Evolutionary conservation across 1,140 invertebrate genomes (phyloP), one percentile per base, ranked within the genome.

Genomic region (Achatina immaculata): DNA sequence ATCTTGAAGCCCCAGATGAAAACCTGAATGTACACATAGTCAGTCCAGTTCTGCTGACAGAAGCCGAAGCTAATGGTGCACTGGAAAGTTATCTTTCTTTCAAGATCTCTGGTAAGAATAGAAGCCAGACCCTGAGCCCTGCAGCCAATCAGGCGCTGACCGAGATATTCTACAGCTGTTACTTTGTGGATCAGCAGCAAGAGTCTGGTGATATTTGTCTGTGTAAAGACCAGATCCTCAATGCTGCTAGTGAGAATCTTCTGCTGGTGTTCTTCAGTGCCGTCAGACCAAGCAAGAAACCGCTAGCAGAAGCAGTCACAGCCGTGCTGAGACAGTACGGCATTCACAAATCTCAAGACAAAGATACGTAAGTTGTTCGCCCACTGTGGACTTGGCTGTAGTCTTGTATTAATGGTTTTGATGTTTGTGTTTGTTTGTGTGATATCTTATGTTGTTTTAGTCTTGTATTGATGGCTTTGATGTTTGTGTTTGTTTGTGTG

Each of bases 141-240:
- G 80, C 85, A 14, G 89, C 89, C 4, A 82, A 83, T 2, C 81
- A 88, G 45, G 89, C 88, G 11, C 71, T 91, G 34, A 91, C 90
- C 19, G 90, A 91, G 75, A 87, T 91, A 3, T 91, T 90, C 77
- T 90, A 90, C 82, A 90, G 90, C 80, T 91, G 90, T 85, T 90
- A 88, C 82, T 88, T 91, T 38, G 83, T 88, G 65, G 89, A 90
- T 36, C 90, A 91, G 80, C 81, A 85, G n/a, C 88, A 90, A n/a
- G 89, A 90, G 28, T 89, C 89, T 2, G 90, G 90, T 3, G 90
- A 86, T 66, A 91, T 91, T 71, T 90, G 87, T 83, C 80, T 91
- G 19, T 83, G 85, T n/a, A 87, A 86, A 62, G 89, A 91, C 19
- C 90, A 91, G 81, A 90, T 91, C 66, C 84, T 88, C 43, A 86